Percentiles rank a stretch among this genome's conserved stretches.
phyloP scores from a whole-genome alignment of 2,797 vertebrate species.

The Mormyrops boulengeri region DNA sequence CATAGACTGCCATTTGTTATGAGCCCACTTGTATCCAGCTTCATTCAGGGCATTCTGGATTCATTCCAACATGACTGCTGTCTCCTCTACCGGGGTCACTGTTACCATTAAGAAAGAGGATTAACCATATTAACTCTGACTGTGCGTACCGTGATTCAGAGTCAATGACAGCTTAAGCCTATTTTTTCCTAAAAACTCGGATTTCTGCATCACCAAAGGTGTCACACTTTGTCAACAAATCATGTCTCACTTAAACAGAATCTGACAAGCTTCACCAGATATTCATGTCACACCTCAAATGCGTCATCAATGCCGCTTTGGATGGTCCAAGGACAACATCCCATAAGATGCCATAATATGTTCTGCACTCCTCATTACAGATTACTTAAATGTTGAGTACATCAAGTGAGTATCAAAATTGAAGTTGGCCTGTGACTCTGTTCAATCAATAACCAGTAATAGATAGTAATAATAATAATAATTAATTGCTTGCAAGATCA shows the following conservation, averaged over 20 bases:
- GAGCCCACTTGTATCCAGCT: not conserved
- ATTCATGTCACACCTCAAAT: not conserved
- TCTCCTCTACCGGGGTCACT: not conserved
- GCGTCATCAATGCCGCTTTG: not conserved
- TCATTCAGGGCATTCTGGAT: not conserved
- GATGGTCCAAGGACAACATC: not conserved
- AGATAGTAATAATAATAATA: not conserved
- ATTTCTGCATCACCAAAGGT: not conserved
- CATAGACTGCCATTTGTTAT: not conserved
- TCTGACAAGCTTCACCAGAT: not conserved
- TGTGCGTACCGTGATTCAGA: not conserved
- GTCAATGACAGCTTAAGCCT: not conserved
- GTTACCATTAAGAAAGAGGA: not conserved
- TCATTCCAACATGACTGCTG: not conserved
- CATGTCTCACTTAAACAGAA: not conserved
- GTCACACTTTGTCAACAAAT: not conserved
- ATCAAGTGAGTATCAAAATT: not conserved
- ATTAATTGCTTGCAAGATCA: not conserved
- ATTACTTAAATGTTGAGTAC: not conserved
- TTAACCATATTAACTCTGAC: not conserved
- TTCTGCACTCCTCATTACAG: not conserved
- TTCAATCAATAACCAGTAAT: not conserved
- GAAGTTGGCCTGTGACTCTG: not conserved
- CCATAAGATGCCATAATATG: not conserved
- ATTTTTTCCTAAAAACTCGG: not conserved